These are phyloP conservation scores for Eupeodes latifasciatus DNA, from an alignment of 2,888 invertebrate species.

Conservation along the genomic window DNA sequence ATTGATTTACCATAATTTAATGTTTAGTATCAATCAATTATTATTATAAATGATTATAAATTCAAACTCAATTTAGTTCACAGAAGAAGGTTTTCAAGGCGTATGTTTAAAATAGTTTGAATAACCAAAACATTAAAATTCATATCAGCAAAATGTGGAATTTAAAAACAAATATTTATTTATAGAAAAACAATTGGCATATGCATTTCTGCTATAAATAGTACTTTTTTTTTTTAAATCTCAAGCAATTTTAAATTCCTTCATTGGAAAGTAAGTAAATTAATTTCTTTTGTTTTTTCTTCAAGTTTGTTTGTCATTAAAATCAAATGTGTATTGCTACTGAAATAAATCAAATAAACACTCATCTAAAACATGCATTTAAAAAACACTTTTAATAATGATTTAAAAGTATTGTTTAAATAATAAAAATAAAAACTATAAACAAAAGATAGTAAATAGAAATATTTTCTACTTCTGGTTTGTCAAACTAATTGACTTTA, in stretches of 20 bases:
- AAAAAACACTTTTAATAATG: background rate
- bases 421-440: background rate
- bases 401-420: background rate
- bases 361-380: background rate
- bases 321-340: background rate
- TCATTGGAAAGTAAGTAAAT: background rate
- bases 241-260: background rate
- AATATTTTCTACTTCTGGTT: background rate
- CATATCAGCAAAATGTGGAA: too few relatives aligned
- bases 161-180: too few relatives aligned
- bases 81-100: too few relatives aligned
- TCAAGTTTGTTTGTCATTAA: background rate
- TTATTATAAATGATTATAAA: too few relatives aligned
- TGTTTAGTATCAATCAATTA: too few relatives aligned
- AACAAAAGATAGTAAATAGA: background rate
- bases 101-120: too few relatives aligned
- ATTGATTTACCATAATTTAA: too few relatives aligned
- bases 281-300: background rate
- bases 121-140: too few relatives aligned
- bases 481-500: background rate
- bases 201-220: too few relatives aligned
- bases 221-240: too few relatives aligned
- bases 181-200: too few relatives aligned
- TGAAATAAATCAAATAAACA: background rate
- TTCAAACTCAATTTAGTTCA: too few relatives aligned